A percentile compares a stretch with the other conserved stretches of the same genome.
These are phyloP conservation scores for Mnemiopsis leidyi DNA, from an alignment of 37 sponge, comb jelly and placozoan species.

Conservation along the genomic window DNA sequence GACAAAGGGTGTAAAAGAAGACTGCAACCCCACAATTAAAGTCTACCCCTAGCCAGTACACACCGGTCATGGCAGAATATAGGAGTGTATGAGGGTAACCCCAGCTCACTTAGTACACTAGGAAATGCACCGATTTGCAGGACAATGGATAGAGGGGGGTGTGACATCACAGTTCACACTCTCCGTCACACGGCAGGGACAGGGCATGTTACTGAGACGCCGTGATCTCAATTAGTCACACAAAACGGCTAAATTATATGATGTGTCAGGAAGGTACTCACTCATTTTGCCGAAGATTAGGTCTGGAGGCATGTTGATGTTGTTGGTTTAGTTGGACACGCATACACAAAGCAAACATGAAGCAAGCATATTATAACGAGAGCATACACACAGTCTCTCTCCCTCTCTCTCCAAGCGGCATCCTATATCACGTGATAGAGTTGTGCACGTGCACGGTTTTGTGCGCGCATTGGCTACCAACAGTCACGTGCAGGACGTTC, in stretches of 20 bases:
- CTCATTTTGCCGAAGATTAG: background rate
- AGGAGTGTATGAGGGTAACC: background rate
- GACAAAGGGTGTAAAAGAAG: background rate
- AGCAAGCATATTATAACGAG: background rate
- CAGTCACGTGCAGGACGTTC: background rate
- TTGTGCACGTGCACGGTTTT: background rate
- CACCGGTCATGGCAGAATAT: background rate
- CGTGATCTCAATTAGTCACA: no score
- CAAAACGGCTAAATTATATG: no score
- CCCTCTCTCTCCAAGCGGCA: background rate
- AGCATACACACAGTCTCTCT: no score
- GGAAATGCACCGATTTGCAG: background rate
- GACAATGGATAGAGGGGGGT: background rate
- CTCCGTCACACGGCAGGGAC: no score
- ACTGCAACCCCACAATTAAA: background rate
- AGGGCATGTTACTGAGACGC: no score
- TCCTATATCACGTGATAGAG: background rate
- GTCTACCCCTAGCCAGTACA: background rate
- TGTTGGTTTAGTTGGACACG: no score
- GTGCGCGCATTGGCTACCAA: background rate
- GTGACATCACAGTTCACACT: background rate
- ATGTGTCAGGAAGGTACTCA: no score
- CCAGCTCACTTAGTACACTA: background rate
- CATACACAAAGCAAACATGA: background rate
- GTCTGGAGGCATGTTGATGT: background rate